Percentiles rank a stretch among this genome's conserved stretches.
These are phyloP conservation scores for Knipowitschia caucasica DNA, from an alignment of 2,797 vertebrate species.

Conservation along the genomic window DNA sequence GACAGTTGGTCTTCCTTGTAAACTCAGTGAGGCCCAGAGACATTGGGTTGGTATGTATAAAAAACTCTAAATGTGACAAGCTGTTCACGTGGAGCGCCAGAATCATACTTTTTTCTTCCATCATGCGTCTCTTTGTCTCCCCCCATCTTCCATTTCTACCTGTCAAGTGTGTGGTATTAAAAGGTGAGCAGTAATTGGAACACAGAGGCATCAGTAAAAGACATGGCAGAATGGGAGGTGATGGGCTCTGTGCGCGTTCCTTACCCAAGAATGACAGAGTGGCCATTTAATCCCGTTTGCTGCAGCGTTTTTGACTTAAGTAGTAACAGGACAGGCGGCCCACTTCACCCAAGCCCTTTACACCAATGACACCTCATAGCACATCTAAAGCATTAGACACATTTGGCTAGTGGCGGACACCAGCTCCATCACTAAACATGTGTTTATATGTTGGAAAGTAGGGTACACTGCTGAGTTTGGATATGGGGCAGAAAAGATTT, in stretches of 20 bases:
- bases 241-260: conserved; percentile 76
- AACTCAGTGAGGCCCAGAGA: conserved; percentile 20
- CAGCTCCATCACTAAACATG: conserved; percentile 86
- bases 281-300: conserved; percentile 86
- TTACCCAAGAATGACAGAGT: conserved; percentile 80
- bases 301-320: conserved; percentile 84
- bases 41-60: conserved; percentile 24
- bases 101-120: conserved; percentile 28
- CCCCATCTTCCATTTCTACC: conserved; percentile 25
- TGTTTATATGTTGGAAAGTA: conserved; percentile 29
- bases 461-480: conserved; percentile 60
- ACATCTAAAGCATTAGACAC: conserved; percentile 73
- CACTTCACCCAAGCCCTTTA: conserved; percentile 84
- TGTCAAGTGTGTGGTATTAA: conserved; percentile 79
- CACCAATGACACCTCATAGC: conserved; percentile 75
- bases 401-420: conserved; percentile 89
- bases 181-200: conserved; percentile 87
- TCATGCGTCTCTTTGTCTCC: conserved; percentile 34
- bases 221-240: conserved; percentile 77
- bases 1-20: conserved; percentile 11
- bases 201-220: conserved; percentile 84
- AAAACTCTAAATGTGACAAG: conserved; percentile 38
- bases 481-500: conserved; percentile 82
- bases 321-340: conserved; percentile 84
- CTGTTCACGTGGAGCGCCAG: conserved; percentile 30